Evolutionary conservation across 2,888 invertebrate genomes (phyloP), one percentile per base, ranked within the genome.

Genomic region (Dryomyza anilis): DNA sequence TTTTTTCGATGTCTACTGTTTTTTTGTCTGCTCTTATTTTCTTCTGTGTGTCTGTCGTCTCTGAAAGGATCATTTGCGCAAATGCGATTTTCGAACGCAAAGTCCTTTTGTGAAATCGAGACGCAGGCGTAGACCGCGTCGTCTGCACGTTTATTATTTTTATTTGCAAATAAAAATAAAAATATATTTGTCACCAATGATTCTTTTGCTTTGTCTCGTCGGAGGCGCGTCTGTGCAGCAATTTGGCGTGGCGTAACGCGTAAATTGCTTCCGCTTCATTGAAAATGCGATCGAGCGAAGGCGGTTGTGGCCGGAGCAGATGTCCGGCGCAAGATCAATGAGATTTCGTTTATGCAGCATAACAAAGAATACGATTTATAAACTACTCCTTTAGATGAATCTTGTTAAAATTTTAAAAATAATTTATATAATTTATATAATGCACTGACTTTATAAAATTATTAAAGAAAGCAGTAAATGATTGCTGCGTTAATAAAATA

Each of bases 31-130:
- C 16, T 50, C 23, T 14, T 5, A 19, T 33, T 19, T 29, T 12
- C 27, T 43, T 27, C 29, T 29, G 16, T 36, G 8, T 39, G 30
- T 6, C 3, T 36, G 16, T 53, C 21, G 33, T 10, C 16, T 16
- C 46, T 23, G n/a, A 76, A 74, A 76, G 74, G 72, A 77, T 77
- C 74, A 74, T 77, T 71, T 75, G 77, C 76, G 19, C 43, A 75
- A 77, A 75, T 75, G 50, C 56, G 36, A 39, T 56, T 14, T 50
- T 50, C n/a, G 25, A 50, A 21, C 55, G 55, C 14, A 36, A 29
- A 8, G 21, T 29, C 6, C 16, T 36, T 36, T n/a, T n/a, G 2
- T 30, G 46, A 48, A 46, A 48, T 48, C 23, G 46, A 30, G 59
- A 48, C 14, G 61, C 1, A 43, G 55, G 39, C 53, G 53, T 33